Conservation (phyloP, 2,888 invertebrate genomes). For the Dryomyza anilis region DNA sequence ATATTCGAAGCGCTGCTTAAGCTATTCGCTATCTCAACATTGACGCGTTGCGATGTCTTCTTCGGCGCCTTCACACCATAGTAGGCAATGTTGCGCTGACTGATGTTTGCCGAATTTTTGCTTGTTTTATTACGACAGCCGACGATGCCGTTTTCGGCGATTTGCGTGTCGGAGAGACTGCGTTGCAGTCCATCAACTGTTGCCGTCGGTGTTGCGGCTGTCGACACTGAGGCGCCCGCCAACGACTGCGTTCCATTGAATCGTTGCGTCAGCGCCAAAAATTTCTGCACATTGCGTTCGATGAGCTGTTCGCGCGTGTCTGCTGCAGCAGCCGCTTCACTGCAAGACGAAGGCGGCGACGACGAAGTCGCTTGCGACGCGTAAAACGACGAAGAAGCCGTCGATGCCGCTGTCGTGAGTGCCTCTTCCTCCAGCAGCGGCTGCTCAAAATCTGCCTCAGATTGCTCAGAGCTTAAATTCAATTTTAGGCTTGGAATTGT, state of each 20-base stretch:
- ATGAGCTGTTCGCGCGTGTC: conserved; percentile 30
- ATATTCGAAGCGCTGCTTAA: conserved; percentile 18
- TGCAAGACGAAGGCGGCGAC: background rate
- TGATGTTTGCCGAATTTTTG: background rate
- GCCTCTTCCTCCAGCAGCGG: background rate
- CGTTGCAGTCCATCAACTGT: conserved; percentile 34
- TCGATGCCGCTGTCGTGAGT: background rate
- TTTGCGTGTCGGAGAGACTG: conserved; percentile 40
- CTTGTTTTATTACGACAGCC: background rate
- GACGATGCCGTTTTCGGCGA: conserved; percentile 24
- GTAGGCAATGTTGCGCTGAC: conserved; percentile 19
- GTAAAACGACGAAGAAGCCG: conserved; percentile 21
- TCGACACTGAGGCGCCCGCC: too few relatives aligned
- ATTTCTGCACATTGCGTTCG: conserved; percentile 38
- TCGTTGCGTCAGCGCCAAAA: conserved; percentile 35
- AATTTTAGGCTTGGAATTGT: conserved; percentile 10
- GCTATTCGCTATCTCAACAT: conserved; percentile 18
- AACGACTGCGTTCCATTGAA: conserved; percentile 10
- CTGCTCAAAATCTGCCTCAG: conserved; percentile 37
- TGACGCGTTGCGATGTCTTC: conserved; percentile 6
- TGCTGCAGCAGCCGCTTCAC: background rate
- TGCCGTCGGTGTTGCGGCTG: too few relatives aligned
- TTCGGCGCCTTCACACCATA: conserved; percentile 20
- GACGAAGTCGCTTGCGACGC: background rate
- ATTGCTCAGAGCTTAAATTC: conserved; percentile 43